Evolutionary conservation across 1,140 invertebrate species (phyloP).

Genomic region (Lordiphosa mommai): DNA sequence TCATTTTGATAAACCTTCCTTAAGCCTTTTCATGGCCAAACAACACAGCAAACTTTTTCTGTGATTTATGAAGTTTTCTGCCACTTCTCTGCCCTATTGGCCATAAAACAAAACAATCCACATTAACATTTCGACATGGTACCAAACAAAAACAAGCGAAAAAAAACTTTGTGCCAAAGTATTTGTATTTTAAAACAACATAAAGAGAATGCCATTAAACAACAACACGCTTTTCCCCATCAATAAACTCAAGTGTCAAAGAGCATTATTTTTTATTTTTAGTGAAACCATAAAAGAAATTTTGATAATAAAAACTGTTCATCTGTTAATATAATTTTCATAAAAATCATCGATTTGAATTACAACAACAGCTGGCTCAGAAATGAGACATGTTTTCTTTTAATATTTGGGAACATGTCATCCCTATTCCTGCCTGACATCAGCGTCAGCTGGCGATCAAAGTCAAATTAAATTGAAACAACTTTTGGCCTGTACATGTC

Average conservation of each 20-base stretch:
- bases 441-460: conserved; percentile 72
- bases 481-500: conserved; percentile 25
- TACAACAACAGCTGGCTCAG: conserved; percentile 61
- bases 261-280: conserved; percentile 8
- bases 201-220: neutral
- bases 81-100: conserved; percentile 52
- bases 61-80: conserved; percentile 73
- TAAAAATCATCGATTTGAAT: conserved; percentile 63
- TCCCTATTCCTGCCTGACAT: conserved; percentile 43
- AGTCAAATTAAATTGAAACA: conserved; percentile 77
- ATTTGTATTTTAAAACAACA: conserved; percentile 50
- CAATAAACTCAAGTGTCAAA: conserved; percentile 43
- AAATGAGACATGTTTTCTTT: conserved; percentile 52
- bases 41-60: conserved; percentile 34
- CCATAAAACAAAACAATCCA: conserved; percentile 64
- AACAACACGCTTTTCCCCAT: conserved; percentile 11
- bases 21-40: conserved; percentile 73
- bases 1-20: conserved; percentile 75
- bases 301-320: conserved; percentile 40
- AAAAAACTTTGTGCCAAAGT: conserved; percentile 47
- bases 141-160: conserved; percentile 30
- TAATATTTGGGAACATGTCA: conserved; percentile 52
- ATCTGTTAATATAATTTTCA: conserved; percentile 58
- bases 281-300: conserved; percentile 4
- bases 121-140: conserved; percentile 1